Evolutionary conservation across 2,113 vertebrate species (phyloP), one percentile per base, ranked within the genome.

Genomic region (Thryonomys swinderianus): DNA sequence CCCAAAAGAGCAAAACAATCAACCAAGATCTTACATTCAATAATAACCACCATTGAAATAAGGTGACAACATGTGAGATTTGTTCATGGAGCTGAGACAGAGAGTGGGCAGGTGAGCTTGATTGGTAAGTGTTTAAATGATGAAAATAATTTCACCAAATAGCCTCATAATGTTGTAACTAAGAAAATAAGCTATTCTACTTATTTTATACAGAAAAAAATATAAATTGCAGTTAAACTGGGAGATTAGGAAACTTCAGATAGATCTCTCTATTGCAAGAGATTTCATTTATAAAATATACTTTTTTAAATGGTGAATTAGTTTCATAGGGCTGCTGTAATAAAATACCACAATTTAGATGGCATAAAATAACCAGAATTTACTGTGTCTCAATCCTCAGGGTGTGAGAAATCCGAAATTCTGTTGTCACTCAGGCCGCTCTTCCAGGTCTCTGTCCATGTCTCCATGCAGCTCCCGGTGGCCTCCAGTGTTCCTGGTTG

Each of bases 61-160:
- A 90, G 32, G 30, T 76, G 57, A 88, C 25, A 59, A 40, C 9
- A 61, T 61, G 66, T 37, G 32, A 78, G 13, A 53, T 92, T 17
- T 18, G 12, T 76, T 78, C 69, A 14, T 76, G 25, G 71, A n/a
- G 21, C 55, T 80, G 0, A 55, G 45, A 32, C 30, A 89, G 80
- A 86, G 90, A 93, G 12, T 53, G 32, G n/a, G 16, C 85, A 69
- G 66, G 30, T 51, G 10, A 80, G 25, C 3, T 48, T 93, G 40
- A 25, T 30, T 42, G 37, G 2, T 92, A 78, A 66, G 73, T 62
- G 64, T 85, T 95, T 91, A 64, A 23, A 61, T 37, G 5, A 71
- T 71, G 21, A 71, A 90, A 95, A 81, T 79, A 64, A 81, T 89
- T 93, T 95, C 37, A 85, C n/a, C 42, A 88, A 88, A 90, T 82